Evolutionary conservation across 1,140 invertebrate genomes (phyloP).

Genomic region (Orius insidiosus): DNA sequence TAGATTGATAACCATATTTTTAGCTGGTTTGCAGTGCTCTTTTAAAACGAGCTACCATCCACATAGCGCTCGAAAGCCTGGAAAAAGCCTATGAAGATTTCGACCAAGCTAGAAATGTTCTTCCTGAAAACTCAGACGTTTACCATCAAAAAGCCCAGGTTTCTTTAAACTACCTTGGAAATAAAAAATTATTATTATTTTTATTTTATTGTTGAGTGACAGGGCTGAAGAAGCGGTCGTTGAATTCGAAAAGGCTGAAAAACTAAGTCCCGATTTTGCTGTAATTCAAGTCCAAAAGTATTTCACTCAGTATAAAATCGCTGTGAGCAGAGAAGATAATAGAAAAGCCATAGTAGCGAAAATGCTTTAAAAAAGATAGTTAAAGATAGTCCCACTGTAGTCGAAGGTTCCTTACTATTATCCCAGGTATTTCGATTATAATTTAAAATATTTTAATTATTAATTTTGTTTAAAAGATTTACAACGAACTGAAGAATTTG

Average conservation of each 20-base stretch:
- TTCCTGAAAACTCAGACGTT: slow-evolving; percentile 66
- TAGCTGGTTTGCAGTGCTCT: slow-evolving; percentile 63
- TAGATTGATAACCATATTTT: slow-evolving; percentile 4
- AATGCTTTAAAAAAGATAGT: slow-evolving; percentile 54
- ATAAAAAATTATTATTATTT: too few relatives aligned
- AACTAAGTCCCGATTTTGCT: slow-evolving; percentile 59
- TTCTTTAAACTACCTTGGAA: too few relatives aligned
- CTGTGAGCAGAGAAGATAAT: slow-evolving; percentile 31
- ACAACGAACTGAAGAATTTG: slow-evolving; percentile 65
- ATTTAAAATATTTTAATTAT: slow-evolving; percentile 15
- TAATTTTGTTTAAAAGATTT: slow-evolving; percentile 29
- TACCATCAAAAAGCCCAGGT: slow-evolving; percentile 64
- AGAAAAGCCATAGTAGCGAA: slow-evolving; percentile 30
- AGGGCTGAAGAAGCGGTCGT: slow-evolving; percentile 55
- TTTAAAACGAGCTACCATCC: slow-evolving; percentile 72
- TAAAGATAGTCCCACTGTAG: slow-evolving; percentile 61
- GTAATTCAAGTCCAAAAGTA: slow-evolving; percentile 76
- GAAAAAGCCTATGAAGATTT: slow-evolving; percentile 63
- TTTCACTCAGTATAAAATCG: slow-evolving; percentile 63
- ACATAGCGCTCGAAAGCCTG: slow-evolving; percentile 58
- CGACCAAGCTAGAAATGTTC: slow-evolving; percentile 48
- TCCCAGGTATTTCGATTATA: slow-evolving; percentile 42
- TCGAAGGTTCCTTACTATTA: slow-evolving; percentile 68
- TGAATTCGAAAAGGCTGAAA: slow-evolving; percentile 68
- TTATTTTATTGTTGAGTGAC: slow-evolving; percentile 60